Conservation (phyloP, 2,888 invertebrate genomes). For the Sycophila texana region DNA sequence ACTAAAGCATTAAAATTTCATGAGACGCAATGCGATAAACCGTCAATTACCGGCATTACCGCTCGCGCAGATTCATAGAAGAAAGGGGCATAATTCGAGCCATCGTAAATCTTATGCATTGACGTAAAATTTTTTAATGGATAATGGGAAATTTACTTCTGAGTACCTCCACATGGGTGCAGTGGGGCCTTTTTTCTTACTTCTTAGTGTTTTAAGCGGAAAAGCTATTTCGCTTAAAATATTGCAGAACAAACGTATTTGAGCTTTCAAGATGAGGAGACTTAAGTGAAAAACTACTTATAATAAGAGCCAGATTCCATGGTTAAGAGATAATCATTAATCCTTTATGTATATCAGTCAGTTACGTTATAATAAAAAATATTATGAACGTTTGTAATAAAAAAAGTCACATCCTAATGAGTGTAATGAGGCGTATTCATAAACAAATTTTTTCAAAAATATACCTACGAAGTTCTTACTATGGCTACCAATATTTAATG, state of each 20-base stretch:
- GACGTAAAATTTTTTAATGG: conserved; percentile 24
- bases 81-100: conserved; percentile 16
- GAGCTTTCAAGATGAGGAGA: too few relatives aligned
- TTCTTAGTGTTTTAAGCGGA: conserved; percentile 12
- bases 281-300: background rate
- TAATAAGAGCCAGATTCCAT: background rate
- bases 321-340: background rate
- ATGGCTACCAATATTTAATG: too few relatives aligned
- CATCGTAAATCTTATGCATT: conserved; percentile 27
- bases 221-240: conserved; percentile 3
- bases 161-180: background rate
- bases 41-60: conserved; percentile 21
- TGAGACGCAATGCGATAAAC: conserved; percentile 17
- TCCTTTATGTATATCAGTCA: background rate
- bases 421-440: too few relatives aligned
- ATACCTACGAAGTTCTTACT: too few relatives aligned
- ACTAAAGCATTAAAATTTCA: conserved; percentile 27
- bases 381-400: too few relatives aligned
- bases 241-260: background rate
- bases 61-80: conserved; percentile 26
- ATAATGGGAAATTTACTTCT: conserved; percentile 15
- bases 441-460: too few relatives aligned
- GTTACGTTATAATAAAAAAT: too few relatives aligned
- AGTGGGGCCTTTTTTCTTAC: background rate
- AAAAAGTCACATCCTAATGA: too few relatives aligned